A percentile compares a stretch with the other conserved stretches of the same genome.
phyloP scores from a whole-genome alignment of 1,140 invertebrate genomes.

The Tetragonula clypearis region DNA sequence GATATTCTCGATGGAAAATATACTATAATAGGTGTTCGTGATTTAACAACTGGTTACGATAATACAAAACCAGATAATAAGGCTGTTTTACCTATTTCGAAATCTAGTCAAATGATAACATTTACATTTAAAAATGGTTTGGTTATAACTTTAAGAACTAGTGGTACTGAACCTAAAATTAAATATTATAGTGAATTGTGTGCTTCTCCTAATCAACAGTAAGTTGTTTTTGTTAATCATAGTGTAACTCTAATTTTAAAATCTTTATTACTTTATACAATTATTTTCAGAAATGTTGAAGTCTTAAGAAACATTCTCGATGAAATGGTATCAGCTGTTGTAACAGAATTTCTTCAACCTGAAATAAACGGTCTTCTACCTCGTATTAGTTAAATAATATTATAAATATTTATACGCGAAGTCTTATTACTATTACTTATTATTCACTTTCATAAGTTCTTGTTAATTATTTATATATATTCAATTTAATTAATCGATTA shows the following conservation, averaged over 20 bases:
- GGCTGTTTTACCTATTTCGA: conserved; percentile 90
- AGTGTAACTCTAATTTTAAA: conserved; percentile 11
- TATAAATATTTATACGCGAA: neutral
- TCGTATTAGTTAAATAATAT: conserved; percentile 53
- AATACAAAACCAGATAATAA: conserved; percentile 87
- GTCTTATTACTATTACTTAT: neutral
- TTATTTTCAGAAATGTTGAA: conserved; percentile 85
- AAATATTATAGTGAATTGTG: conserved; percentile 98
- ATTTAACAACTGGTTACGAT: conserved; percentile 95
- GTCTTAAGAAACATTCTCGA: conserved; percentile 85
- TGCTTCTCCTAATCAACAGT: conserved; percentile 85
- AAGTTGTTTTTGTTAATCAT: conserved; percentile 70
- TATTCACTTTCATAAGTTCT: conserved; percentile 2
- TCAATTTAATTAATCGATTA: neutral
- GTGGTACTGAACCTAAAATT: conserved; percentile 99
- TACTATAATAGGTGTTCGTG: conserved; percentile 89
- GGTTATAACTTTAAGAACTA: conserved; percentile 94
- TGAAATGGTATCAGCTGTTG: conserved; percentile 90
- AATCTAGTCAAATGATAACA: conserved; percentile 97
- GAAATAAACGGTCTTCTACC: conserved; percentile 87
- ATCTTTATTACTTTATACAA: conserved; percentile 7
- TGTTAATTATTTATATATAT: conserved; percentile 1
- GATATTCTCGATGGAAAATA: conserved; percentile 87
- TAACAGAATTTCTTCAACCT: conserved; percentile 92
- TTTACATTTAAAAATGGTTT: conserved; percentile 95